Evolutionary conservation across 2,113 vertebrate species (phyloP).

Genomic region (Pongo abelii): DNA sequence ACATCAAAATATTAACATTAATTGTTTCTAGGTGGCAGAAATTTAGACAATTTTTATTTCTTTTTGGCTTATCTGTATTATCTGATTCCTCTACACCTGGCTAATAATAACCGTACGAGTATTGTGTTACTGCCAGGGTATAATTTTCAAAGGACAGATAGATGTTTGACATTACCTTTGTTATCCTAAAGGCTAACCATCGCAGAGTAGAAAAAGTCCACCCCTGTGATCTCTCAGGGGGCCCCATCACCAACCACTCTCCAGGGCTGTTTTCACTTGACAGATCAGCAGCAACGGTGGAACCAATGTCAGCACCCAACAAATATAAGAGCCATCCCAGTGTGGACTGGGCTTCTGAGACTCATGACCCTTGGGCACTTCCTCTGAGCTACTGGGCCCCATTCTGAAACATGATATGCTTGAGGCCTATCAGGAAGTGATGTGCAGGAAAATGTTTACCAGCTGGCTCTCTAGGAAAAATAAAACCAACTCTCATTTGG

Average conservation of each 20-base stretch:
- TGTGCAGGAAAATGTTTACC: neutral
- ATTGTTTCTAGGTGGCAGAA: neutral
- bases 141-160: neutral
- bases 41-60: neutral
- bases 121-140: neutral
- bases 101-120: neutral
- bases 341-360: neutral
- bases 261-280: neutral
- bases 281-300: neutral
- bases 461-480: neutral
- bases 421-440: neutral
- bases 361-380: neutral
- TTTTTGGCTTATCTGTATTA: neutral
- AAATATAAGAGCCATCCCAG: neutral
- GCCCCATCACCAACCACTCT: too few species aligned
- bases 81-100: neutral
- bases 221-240: neutral
- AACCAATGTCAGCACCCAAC: too few species aligned
- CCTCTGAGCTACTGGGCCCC: neutral
- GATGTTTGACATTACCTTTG: neutral
- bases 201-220: neutral
- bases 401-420: neutral
- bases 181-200: neutral
- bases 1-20: neutral
- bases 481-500: neutral